Evolutionary conservation across 1,140 invertebrate species (phyloP).

Genomic region (Drosophila pseudoobscura): DNA sequence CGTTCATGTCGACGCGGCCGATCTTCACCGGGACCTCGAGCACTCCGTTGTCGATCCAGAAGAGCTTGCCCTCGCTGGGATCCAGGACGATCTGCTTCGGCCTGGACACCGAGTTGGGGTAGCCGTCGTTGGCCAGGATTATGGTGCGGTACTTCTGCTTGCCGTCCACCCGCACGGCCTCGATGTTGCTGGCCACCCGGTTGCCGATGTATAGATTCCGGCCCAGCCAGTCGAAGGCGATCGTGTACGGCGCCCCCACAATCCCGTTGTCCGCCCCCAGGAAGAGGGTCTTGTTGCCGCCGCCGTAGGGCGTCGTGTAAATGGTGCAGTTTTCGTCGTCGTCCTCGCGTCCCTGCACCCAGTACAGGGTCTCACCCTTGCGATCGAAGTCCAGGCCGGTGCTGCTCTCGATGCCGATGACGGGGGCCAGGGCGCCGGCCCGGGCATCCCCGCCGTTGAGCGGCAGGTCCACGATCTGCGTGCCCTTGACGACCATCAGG

Average conservation of each 20-base stretch:
- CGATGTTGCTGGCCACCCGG: constrained; percentile 94
- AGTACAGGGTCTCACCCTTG: constrained; percentile 91
- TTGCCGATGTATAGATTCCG: constrained; percentile 98
- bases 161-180: constrained; percentile 94
- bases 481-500: constrained; percentile 95
- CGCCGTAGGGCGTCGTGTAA: constrained; percentile 92
- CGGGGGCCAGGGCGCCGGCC: constrained; percentile 91
- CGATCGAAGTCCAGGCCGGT: constrained; percentile 96
- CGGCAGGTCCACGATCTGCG: constrained; percentile 93
- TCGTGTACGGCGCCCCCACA: constrained; percentile 94
- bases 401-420: constrained; percentile 95
- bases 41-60: constrained; percentile 98
- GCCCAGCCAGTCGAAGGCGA: constrained; percentile 98
- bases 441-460: constrained; percentile 89
- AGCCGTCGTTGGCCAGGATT: constrained; percentile 95
- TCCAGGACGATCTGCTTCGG: constrained; percentile 95
- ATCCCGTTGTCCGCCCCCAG: constrained; percentile 91
- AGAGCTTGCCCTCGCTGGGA: constrained; percentile 94
- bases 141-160: constrained; percentile 93
- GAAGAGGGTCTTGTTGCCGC: constrained; percentile 94
- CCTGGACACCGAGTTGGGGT: constrained; percentile 91
- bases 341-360: constrained; percentile 91
- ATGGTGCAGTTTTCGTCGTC: constrained; percentile 92
- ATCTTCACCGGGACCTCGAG: constrained; percentile 95
- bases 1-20: constrained; percentile 97